phyloP scores from a whole-genome alignment of 2,888 invertebrate genomes.

The Cephus spinipes region DNA sequence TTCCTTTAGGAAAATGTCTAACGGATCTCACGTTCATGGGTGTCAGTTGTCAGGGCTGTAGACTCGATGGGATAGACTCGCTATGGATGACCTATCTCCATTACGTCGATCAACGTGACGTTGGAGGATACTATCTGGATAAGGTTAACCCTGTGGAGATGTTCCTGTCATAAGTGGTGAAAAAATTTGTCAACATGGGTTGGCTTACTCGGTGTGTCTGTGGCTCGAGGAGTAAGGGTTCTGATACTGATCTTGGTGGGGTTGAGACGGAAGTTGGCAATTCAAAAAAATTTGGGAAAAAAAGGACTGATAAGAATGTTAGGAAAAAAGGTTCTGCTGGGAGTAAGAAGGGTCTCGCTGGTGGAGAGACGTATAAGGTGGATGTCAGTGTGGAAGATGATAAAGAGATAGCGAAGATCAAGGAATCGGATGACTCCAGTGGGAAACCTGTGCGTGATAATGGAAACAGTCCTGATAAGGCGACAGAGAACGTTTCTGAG shows the following conservation, averaged over 20 bases:
- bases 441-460: background rate
- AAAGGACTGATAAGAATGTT: conserved; percentile 3
- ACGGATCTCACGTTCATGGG: background rate
- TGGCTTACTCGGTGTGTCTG: conserved; percentile 41
- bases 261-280: background rate
- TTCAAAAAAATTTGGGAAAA: background rate
- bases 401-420: conserved; percentile 8
- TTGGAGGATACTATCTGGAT: background rate
- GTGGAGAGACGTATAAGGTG: background rate
- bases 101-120: background rate
- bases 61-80: background rate
- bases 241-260: conserved; percentile 9
- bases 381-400: background rate
- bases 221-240: conserved; percentile 27
- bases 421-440: conserved; percentile 8
- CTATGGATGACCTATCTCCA: background rate
- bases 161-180: background rate
- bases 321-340: background rate
- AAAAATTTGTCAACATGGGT: conserved; percentile 23
- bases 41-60: background rate
- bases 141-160: background rate
- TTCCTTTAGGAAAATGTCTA: background rate
- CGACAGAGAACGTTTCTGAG: background rate
- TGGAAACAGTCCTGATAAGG: background rate
- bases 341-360: background rate